A percentile compares a stretch with the other conserved stretches of the same genome.
These are phyloP conservation scores for Triplophysa dalaica DNA, from an alignment of 2,113 vertebrate genomes.

Conservation along the genomic window DNA sequence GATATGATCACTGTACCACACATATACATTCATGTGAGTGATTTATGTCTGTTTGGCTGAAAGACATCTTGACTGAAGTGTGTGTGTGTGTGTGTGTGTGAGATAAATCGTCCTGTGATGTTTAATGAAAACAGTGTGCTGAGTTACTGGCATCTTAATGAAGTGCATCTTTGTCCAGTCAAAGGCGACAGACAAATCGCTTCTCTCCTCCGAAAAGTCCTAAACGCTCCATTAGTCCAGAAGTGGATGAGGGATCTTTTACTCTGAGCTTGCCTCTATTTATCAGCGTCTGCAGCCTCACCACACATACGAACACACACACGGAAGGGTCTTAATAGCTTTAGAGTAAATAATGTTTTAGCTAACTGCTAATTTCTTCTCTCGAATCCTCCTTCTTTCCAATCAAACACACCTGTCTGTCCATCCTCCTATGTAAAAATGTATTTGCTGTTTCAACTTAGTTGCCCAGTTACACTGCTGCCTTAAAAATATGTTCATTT, in stretches of 20 bases:
- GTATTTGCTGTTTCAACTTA: no score
- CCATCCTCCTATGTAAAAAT: no score
- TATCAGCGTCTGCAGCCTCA: conserved; percentile 54
- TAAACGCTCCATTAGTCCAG: conserved; percentile 76
- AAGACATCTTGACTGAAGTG: neutral
- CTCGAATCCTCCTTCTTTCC: no score
- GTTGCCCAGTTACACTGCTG: no score
- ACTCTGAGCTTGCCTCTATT: conserved; percentile 57
- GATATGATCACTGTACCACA: no score
- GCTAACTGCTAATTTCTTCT: neutral
- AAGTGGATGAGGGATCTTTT: conserved; percentile 56
- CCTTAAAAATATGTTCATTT: no score
- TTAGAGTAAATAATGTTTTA: conserved; percentile 1
- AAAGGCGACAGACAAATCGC: conserved; percentile 73
- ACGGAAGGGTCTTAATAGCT: neutral
- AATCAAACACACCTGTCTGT: no score
- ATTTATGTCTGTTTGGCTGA: no score
- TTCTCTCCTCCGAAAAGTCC: conserved; percentile 64
- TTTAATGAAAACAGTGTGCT: conserved; percentile 53
- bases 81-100: conserved; percentile 39
- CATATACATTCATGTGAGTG: no score
- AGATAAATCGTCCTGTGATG: conserved; percentile 22
- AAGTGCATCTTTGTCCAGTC: conserved; percentile 75
- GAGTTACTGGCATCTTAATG: conserved; percentile 71
- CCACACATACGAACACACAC: neutral